Percentiles rank a stretch among this genome's conserved stretches.
Evolutionary conservation across 2,113 vertebrate species (phyloP).

Genomic region (Lampris incognitus): DNA sequence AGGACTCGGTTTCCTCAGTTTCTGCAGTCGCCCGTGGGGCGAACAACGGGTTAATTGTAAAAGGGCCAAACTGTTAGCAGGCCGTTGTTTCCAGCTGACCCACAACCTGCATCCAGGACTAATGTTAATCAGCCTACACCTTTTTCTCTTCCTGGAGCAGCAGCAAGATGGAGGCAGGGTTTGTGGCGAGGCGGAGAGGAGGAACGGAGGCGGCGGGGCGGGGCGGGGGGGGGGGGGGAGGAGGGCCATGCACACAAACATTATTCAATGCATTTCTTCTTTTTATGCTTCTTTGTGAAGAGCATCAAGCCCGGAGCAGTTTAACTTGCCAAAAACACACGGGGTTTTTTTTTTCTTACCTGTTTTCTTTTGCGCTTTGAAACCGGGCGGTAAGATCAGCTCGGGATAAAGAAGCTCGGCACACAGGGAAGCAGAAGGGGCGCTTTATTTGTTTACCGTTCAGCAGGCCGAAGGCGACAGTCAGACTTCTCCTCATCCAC

Average conservation of each 20-base stretch:
- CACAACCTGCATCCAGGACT: slow-evolving; percentile 68
- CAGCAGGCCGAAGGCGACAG: slow-evolving; percentile 78
- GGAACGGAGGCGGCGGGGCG: no score
- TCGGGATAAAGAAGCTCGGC: slow-evolving; percentile 74
- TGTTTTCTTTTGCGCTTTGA: slow-evolving; percentile 61
- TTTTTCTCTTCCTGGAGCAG: slow-evolving; percentile 62
- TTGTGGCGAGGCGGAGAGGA: no score
- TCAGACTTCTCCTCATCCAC: slow-evolving; percentile 75
- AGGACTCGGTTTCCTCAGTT: background rate
- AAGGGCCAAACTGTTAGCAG: slow-evolving; percentile 15
- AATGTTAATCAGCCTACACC: slow-evolving; percentile 70
- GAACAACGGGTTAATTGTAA: slow-evolving; percentile 8
- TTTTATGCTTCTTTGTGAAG: slow-evolving; percentile 71
- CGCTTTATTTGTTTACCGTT: slow-evolving; percentile 81
- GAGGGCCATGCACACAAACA: slow-evolving; percentile 53
- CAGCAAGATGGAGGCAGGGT: slow-evolving; percentile 58
- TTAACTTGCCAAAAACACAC: slow-evolving; percentile 71
- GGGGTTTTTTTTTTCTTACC: slow-evolving; percentile 14
- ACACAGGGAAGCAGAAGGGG: slow-evolving; percentile 75
- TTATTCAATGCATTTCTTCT: slow-evolving; percentile 72
- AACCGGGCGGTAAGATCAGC: slow-evolving; percentile 72
- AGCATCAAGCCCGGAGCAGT: slow-evolving; percentile 72
- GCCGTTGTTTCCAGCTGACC: slow-evolving; percentile 48
- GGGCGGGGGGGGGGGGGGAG: no score
- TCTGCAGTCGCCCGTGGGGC: background rate